These are phyloP conservation scores for Pycnonotus jocosus DNA, from an alignment of 2,113 vertebrate genomes.

Conservation along the genomic window DNA sequence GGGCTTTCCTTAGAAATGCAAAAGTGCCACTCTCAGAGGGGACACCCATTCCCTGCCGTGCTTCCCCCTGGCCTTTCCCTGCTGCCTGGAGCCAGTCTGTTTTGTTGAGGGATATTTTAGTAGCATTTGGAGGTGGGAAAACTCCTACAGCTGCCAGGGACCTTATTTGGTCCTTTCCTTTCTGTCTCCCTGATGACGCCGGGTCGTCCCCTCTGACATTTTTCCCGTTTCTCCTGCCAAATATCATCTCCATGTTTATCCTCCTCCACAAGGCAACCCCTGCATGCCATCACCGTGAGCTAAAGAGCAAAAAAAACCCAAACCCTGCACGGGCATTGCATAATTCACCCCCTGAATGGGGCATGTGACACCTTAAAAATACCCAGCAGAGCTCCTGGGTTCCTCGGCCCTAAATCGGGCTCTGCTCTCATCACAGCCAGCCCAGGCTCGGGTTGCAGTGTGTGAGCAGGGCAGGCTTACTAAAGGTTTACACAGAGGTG, in stretches of 20 bases:
- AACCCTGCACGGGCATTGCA: background rate
- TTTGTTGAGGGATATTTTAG: background rate
- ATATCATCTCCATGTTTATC: slow-evolving; percentile 7
- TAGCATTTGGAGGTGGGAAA: background rate
- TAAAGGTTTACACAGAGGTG: background rate
- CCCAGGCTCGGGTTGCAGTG: background rate
- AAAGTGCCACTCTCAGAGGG: background rate
- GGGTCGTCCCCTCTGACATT: background rate
- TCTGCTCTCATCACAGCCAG: background rate
- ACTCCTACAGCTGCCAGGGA: background rate
- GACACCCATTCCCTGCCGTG: background rate
- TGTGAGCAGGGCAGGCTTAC: background rate
- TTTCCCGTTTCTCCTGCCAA: background rate
- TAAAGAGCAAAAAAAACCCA: slow-evolving; percentile 16
- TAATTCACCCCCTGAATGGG: slow-evolving; percentile 21
- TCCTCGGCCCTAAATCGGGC: background rate
- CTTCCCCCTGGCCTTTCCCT: fast-evolving
- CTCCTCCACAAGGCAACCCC: slow-evolving; percentile 33
- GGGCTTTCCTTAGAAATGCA: background rate
- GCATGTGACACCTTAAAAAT: slow-evolving; percentile 56
- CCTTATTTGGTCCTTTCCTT: slow-evolving; percentile 38
- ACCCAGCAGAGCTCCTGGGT: background rate
- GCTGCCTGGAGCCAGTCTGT: background rate
- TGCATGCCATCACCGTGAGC: slow-evolving; percentile 9
- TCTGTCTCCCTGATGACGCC: background rate